Base-by-base conservation (phyloP, 1,140 invertebrate species). In the Bombus pascuorum region DNA sequence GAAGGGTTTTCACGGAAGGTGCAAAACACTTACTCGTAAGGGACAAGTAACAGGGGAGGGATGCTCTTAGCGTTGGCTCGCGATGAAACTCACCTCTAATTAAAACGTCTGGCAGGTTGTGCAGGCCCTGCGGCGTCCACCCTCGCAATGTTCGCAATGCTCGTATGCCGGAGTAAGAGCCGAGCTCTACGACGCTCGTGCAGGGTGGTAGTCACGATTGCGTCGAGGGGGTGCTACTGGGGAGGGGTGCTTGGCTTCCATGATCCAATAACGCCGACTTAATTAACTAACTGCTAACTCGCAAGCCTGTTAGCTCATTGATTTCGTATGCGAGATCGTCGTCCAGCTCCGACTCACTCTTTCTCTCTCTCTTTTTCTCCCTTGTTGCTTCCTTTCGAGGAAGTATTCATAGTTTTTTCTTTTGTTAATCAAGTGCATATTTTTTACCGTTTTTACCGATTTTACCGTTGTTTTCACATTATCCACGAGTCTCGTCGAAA, bases 231-330 rank as follows among this genome's bases (percentile, higher is more conserved):
- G 71, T 83, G 76, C 32, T 10, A 53, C 76, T 89, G 88, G 88
- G 90, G 86, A 86, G 92, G 90, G 86, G 91, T 91, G 89, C 92
- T 94, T 93, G 94, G 94, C 94, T 95, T 95, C 94, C 90, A 92
- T 95, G 91, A 95, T 95, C 94, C 94, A 95, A 95, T 95, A 95
- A 95, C 89, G 90, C 91, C 93, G 94, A 95, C 94, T 94, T 95
- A 95, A 95, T 95, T 95, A 95, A 93, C 93, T 94, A 93, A 93
- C 93, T 93, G 92, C 93, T 93, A 94, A 93, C 93, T 95, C 91
- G 78, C 91, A 95, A 95, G 94, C 94, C 94, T 95, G 92, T 95
- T 95, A 95, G 93, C 92, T 94, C 92, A 95, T 95, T 93, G 94
- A 95, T 95, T 94, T 93, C 88, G 80, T 81, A 92, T 83, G 89